Evolutionary conservation across 2,797 vertebrate species (phyloP).

Genomic region (Macropus fuliginosus): DNA sequence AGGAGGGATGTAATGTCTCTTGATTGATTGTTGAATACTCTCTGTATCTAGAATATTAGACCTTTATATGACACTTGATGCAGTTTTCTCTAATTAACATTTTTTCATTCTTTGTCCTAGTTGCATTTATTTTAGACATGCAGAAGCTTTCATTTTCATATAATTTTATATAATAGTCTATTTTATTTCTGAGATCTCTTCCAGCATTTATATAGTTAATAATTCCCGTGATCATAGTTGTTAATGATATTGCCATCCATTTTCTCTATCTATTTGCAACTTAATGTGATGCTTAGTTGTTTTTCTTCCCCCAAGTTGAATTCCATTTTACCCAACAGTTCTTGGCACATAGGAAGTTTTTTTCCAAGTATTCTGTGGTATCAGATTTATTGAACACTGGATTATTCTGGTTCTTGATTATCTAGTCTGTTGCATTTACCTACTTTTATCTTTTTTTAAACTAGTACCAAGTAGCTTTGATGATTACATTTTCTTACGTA

Average conservation of each 20-base stretch:
- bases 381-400: background rate
- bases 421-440: background rate
- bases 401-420: background rate
- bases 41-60: background rate
- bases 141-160: background rate
- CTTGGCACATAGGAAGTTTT: background rate
- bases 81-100: background rate
- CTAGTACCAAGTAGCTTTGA: background rate
- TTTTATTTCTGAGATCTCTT: background rate
- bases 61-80: background rate
- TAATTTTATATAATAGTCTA: background rate
- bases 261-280: background rate
- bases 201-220: background rate
- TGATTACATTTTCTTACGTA: background rate
- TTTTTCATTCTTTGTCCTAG: background rate
- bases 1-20: background rate
- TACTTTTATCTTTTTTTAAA: background rate
- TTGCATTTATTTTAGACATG: background rate
- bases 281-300: background rate
- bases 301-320: background rate
- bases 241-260: background rate
- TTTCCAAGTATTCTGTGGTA: background rate
- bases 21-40: background rate
- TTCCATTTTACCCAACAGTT: background rate
- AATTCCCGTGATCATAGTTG: background rate